A percentile compares a stretch with the other conserved stretches of the same genome.
phyloP scores from a whole-genome alignment of 2,113 vertebrate species.

The Castor canadensis region DNA sequence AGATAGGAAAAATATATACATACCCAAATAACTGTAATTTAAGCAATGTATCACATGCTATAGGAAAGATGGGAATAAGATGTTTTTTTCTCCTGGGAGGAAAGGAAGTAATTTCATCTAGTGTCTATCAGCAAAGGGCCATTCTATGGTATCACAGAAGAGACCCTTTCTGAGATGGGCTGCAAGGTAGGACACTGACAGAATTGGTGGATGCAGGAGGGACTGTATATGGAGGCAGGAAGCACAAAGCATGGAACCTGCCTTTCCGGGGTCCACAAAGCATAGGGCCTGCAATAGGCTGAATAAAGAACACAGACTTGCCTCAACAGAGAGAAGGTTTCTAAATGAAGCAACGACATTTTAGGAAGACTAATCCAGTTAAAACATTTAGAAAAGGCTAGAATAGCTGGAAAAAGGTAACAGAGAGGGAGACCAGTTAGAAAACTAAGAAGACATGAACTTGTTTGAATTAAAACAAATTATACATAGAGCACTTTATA shows the following conservation, averaged over 20 bases:
- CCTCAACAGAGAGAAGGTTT: neutral
- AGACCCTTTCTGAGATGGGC: neutral
- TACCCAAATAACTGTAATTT: conserved; percentile 32
- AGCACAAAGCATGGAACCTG: neutral
- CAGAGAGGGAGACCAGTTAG: conserved; percentile 53
- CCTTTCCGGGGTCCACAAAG: neutral
- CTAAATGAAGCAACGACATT: neutral
- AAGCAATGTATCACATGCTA: neutral
- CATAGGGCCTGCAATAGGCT: neutral
- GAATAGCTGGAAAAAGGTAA: conserved; percentile 52
- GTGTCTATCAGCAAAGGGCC: neutral
- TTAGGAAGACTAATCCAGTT: conserved; percentile 3
- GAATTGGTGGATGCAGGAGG: neutral
- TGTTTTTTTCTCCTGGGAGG: neutral
- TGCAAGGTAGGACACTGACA: neutral
- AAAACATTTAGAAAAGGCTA: conserved; percentile 43
- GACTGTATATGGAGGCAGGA: neutral
- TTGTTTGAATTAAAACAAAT: conserved; percentile 53
- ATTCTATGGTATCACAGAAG: too few species aligned
- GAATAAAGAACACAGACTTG: neutral
- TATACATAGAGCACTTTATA: conserved; percentile 27
- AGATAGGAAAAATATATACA: neutral
- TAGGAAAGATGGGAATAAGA: conserved; percentile 19
- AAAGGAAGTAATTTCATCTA: conserved; percentile 38
- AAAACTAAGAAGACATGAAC: conserved; percentile 14